Conservation (phyloP, 2,113 vertebrate species). For the Crypturellus undulatus region DNA sequence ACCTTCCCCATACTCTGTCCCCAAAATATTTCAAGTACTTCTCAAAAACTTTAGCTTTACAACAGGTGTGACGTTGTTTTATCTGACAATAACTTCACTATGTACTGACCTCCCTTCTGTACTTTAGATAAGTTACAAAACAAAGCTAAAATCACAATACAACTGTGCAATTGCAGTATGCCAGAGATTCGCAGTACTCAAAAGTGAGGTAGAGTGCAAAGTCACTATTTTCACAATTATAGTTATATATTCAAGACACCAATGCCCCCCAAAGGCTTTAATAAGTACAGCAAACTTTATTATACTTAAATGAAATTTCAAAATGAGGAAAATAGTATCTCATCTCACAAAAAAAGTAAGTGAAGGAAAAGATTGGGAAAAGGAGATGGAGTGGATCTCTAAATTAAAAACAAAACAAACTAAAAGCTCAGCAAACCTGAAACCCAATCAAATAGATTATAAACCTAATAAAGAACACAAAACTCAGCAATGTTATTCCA, state of each 20-base stretch:
- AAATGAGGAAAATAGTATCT: background rate
- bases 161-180: background rate
- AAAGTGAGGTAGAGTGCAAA: background rate
- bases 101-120: background rate
- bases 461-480: background rate
- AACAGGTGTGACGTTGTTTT: background rate
- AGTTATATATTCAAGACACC: background rate
- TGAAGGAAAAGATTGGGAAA: background rate
- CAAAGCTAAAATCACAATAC: background rate
- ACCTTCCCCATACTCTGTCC: background rate
- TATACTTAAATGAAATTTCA: background rate
- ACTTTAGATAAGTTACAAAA: background rate
- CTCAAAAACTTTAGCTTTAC: background rate
- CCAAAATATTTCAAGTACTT: background rate
- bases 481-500: background rate
- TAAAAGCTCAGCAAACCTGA: background rate
- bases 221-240: background rate
- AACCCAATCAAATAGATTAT: background rate
- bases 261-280: background rate
- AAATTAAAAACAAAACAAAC: background rate
- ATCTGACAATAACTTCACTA: background rate
- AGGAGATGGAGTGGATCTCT: accelerated
- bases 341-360: background rate
- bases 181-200: background rate
- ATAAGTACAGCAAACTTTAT: background rate